A percentile compares a stretch with the other conserved stretches of the same genome.
Evolutionary conservation across 2,888 invertebrate genomes (phyloP).

Genomic region (Cheilosia soror): DNA sequence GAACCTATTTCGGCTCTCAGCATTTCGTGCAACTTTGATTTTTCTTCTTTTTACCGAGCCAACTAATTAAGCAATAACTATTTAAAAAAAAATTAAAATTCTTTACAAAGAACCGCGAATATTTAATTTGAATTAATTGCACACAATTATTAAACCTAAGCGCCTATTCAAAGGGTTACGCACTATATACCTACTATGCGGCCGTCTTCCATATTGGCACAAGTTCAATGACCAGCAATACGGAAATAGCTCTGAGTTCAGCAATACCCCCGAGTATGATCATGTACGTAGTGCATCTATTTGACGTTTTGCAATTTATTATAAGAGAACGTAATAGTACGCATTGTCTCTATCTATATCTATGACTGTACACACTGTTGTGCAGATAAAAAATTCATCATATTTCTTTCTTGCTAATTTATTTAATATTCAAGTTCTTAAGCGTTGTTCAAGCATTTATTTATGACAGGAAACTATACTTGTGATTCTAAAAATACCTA

Average conservation of each 20-base stretch:
- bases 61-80: background rate
- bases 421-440: conserved; percentile 60
- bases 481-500: conserved; percentile 61
- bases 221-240: conserved; percentile 61
- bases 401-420: conserved; percentile 31
- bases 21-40: too few relatives aligned
- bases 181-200: conserved; percentile 2
- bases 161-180: background rate
- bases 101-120: background rate
- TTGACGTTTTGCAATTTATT: conserved; percentile 34
- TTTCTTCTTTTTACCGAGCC: background rate
- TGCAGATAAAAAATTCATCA: conserved; percentile 42
- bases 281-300: conserved; percentile 11
- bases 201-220: conserved; percentile 31
- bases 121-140: conserved; percentile 30
- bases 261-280: background rate
- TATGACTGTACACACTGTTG: background rate
- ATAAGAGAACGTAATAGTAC: conserved; percentile 12
- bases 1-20: too few relatives aligned
- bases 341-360: conserved; percentile 13
- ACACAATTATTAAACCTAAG: conserved; percentile 3
- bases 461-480: conserved; percentile 71
- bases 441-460: conserved; percentile 45
- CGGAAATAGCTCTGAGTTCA: conserved; percentile 55
- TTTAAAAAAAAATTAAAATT: background rate